These are phyloP conservation scores for Neodiprion lecontei DNA, from an alignment of 1,140 invertebrate species.

Conservation along the genomic window DNA sequence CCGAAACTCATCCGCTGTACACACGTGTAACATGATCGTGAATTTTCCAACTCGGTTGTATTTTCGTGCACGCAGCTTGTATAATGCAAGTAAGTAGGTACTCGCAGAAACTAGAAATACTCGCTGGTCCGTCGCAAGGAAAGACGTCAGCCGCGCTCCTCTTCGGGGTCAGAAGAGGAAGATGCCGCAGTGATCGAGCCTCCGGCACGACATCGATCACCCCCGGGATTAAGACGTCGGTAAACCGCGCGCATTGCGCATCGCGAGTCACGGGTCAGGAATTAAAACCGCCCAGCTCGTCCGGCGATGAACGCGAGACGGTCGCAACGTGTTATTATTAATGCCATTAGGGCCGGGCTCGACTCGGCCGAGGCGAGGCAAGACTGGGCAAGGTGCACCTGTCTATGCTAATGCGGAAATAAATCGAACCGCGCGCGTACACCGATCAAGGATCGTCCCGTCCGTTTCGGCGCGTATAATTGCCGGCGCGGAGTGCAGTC, in stretches of 20 bases:
- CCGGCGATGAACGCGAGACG: neutral
- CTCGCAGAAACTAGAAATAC: too few species aligned
- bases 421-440: neutral
- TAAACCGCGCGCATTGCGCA: neutral
- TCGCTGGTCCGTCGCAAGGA: too few species aligned
- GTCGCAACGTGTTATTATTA: neutral
- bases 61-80: too few species aligned
- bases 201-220: neutral
- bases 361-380: too few species aligned
- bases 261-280: neutral
- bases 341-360: neutral
- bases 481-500: neutral
- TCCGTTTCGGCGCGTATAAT: neutral
- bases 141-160: too few species aligned
- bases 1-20: too few species aligned
- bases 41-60: too few species aligned
- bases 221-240: neutral
- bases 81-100: too few species aligned
- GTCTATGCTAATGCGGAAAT: conserved; percentile 7
- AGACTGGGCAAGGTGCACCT: neutral
- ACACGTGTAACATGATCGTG: too few species aligned
- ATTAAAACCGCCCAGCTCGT: neutral
- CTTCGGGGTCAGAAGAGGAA: too few species aligned
- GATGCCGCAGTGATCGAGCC: too few species aligned
- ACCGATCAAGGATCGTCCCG: neutral